phyloP scores from a whole-genome alignment of 2,113 vertebrate genomes.

The Antigone vipio region DNA sequence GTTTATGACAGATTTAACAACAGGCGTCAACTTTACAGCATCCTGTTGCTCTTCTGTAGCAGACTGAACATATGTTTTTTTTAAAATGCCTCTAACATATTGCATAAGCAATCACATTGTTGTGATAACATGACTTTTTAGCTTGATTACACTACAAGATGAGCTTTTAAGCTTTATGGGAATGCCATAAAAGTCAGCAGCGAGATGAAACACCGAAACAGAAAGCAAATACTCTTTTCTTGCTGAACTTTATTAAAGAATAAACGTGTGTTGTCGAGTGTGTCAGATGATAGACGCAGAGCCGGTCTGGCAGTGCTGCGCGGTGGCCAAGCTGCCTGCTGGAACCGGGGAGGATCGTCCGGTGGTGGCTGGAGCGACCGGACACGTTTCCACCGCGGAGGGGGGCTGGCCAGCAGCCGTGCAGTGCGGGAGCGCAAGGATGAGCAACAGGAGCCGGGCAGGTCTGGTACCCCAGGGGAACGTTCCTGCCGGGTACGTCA shows the following conservation, averaged over 20 bases:
- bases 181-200: slow-evolving; percentile 17
- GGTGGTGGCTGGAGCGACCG: not conserved
- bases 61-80: slow-evolving; percentile 50
- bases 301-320: fast-evolving
- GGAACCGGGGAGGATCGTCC: not conserved
- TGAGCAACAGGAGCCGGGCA: not conserved
- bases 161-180: slow-evolving; percentile 44
- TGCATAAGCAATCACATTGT: slow-evolving; percentile 22
- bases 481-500: not conserved
- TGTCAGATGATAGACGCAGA: not conserved
- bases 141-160: slow-evolving; percentile 28
- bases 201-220: slow-evolving; percentile 12
- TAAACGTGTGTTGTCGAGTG: not conserved
- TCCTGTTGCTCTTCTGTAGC: slow-evolving; percentile 37
- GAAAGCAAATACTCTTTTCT: not conserved
- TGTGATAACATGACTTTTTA: slow-evolving; percentile 45
- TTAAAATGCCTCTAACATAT: not conserved
- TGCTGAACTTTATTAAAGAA: not conserved
- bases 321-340: not conserved
- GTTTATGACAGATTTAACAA: slow-evolving; percentile 52
- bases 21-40: slow-evolving; percentile 19
- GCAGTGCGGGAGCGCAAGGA: fast-evolving
- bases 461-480: not conserved
- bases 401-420: not conserved
- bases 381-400: fast-evolving